Base-by-base conservation (phyloP, 1,140 invertebrate species). In the Mycetomoellerius zeteki region DNA sequence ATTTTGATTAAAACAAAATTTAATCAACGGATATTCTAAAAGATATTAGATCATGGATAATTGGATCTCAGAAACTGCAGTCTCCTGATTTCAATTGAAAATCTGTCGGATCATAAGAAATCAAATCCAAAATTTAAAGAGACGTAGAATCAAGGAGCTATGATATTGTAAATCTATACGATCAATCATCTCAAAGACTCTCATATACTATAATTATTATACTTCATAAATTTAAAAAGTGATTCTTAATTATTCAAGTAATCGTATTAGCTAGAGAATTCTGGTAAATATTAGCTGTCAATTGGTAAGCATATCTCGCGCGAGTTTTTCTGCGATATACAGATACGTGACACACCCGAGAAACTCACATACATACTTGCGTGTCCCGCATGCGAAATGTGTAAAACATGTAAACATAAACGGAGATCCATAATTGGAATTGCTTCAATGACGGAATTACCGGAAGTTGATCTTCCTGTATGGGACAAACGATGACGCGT, bases 311-410 rank as follows among this genome's bases (percentile, higher is more conserved):
- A 37, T 60, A 65, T 89, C 64, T 69, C 56, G 71, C 12, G 6
- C 2, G 6, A 69, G 52, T 87, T 88, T 82, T 89, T 88, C 52
- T 60, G 60, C 73, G 56, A 73, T 58, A 75, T 65, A 78, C 73
- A 67, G 69, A 80, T 78, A 84, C 65, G 85, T 75, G 87, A 87
- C n/a, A 37, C 80, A 58, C 84, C 67, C 50, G 78, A 86, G 78
- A 76, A 88, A 86, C 88, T 90, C 84, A 60, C 56, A 76, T 43
- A 43, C 33, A 67, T 64, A 30, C 43, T 43, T 43, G 21, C 56
- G 64, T 77, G 86, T 60, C 52, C 16, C 27, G 88, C 89, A 90
- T 90, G 71, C 43, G 52, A 81, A 90, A 82, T n/a, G 69, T 33
- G 30, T 62, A 27, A 33, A n/a, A 37, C 52, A n/a, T 58, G 73